Evolutionary conservation across 2,888 invertebrate species (phyloP).

Genomic region (Lithosia quadra): DNA sequence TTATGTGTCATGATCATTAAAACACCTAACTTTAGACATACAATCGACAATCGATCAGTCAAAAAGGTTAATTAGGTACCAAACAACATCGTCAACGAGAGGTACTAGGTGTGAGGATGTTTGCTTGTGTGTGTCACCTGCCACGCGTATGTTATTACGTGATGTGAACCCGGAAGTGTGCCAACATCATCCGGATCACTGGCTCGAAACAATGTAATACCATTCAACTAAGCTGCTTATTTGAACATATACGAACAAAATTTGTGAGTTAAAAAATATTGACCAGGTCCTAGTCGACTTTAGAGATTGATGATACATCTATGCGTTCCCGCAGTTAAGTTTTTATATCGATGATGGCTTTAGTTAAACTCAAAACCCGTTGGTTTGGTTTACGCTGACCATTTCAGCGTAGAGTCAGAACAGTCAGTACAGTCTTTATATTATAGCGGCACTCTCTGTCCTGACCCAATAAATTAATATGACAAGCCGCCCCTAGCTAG

Average conservation of each 20-base stretch:
- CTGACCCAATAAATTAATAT: neutral
- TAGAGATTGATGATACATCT: neutral
- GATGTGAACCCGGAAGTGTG: constrained; percentile 61
- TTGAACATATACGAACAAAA: neutral
- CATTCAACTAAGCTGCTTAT: constrained; percentile 20
- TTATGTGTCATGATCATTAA: neutral
- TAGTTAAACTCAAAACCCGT: neutral
- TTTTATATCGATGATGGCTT: neutral
- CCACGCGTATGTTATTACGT: constrained; percentile 52
- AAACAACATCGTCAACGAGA: neutral
- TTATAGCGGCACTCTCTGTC: neutral
- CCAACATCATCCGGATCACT: constrained; percentile 52
- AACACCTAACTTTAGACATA: neutral
- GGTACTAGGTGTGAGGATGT: constrained; percentile 10
- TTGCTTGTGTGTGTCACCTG: constrained; percentile 51
- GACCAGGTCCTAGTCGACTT: neutral
- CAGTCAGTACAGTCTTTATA: neutral
- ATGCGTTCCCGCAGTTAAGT: neutral
- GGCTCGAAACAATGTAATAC: constrained; percentile 45
- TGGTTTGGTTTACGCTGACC: neutral
- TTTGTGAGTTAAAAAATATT: neutral
- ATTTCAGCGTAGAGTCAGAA: neutral
- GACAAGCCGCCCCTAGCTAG: neutral
- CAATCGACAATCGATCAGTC: constrained; percentile 6
- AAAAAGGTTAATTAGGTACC: neutral